Conservation (phyloP, 2,113 vertebrate species). For the Cryptomyrus ogoouensis region DNA sequence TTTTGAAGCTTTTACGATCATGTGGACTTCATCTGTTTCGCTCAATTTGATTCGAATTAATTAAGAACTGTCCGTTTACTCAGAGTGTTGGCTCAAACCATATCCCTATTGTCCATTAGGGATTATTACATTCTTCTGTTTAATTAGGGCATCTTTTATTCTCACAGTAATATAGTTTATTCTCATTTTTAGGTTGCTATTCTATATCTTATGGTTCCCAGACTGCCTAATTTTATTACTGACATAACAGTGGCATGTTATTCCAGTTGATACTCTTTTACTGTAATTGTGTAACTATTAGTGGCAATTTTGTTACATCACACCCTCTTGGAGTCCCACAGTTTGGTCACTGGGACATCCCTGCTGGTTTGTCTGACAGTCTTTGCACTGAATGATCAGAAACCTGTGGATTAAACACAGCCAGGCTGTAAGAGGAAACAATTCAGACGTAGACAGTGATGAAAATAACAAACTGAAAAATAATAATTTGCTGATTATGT, state of each 20-base stretch:
- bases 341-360: neutral
- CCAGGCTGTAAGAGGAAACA: neutral
- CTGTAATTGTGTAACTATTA: neutral
- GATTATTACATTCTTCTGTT: slow-evolving; percentile 43
- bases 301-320: neutral
- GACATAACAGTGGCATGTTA: neutral
- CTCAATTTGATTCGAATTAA: slow-evolving; percentile 3
- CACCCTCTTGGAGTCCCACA: neutral
- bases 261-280: neutral
- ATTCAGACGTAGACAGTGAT: neutral
- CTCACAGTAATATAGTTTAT: slow-evolving; percentile 19
- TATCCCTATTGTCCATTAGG: slow-evolving; percentile 32
- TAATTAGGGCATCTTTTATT: slow-evolving; percentile 46
- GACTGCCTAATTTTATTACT: slow-evolving; percentile 30
- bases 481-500: neutral
- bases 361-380: neutral
- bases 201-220: neutral
- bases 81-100: slow-evolving; percentile 20
- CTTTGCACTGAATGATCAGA: neutral
- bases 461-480: neutral
- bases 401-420: neutral
- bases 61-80: neutral
- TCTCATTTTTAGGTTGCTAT: neutral
- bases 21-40: slow-evolving; percentile 15
- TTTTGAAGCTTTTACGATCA: neutral